Conservation (phyloP, 30 jellyfish, hydroid and myxozoan species). For the Hydractinia echinata region DNA sequence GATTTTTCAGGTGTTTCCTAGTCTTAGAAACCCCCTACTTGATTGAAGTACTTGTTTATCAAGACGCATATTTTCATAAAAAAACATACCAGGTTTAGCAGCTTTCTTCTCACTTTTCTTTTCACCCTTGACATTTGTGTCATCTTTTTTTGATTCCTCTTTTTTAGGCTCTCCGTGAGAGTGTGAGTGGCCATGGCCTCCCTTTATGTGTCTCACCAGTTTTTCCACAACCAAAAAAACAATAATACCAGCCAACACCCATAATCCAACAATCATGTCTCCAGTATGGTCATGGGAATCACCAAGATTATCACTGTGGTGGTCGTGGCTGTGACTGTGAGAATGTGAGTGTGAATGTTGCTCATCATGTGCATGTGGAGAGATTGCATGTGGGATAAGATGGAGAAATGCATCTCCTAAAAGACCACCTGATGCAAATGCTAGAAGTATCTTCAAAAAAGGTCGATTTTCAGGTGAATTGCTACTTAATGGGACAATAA, state of each 20-base stretch:
- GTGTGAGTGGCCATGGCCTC: constrained; percentile 91
- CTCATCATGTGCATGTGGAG: constrained; percentile 87
- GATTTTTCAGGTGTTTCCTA: no score
- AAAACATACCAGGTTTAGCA: background rate
- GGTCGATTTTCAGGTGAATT: constrained; percentile 83
- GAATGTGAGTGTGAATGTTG: constrained; percentile 61
- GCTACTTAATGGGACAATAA: constrained; percentile 81
- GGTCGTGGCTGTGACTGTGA: constrained; percentile 55
- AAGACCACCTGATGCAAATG: constrained; percentile 96
- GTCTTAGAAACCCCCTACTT: no score
- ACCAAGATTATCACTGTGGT: constrained; percentile 60
- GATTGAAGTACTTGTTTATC: no score
- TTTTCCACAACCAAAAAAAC: constrained; percentile 84
- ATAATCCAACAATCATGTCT: constrained; percentile 82
- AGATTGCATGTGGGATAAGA: constrained; percentile 89
- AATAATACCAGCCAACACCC: constrained; percentile 94
- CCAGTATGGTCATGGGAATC: constrained; percentile 86
- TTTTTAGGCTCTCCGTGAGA: constrained; percentile 27
- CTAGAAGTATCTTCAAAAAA: constrained; percentile 54
- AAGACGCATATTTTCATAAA: background rate
- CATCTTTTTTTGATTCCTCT: constrained; percentile 28
- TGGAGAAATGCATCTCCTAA: constrained; percentile 96
- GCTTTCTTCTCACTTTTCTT: background rate
- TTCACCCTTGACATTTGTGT: background rate
- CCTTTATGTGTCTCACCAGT: constrained; percentile 87